These are phyloP conservation scores for Coranthus polyacanthus DNA, from an alignment of 2,797 vertebrate genomes.

Conservation along the genomic window DNA sequence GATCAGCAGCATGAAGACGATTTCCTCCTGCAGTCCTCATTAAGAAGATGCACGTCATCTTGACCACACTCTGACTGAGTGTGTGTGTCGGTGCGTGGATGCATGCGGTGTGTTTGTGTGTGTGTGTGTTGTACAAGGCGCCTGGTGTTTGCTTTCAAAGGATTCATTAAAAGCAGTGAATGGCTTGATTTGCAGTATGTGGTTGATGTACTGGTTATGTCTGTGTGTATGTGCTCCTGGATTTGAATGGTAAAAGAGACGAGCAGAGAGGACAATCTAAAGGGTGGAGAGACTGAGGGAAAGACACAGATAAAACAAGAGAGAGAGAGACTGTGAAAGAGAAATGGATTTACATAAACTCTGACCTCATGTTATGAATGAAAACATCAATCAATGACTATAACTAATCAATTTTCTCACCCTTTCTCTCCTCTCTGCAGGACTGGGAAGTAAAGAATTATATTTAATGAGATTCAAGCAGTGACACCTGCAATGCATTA, in stretches of 20 bases:
- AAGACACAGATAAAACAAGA: conserved; percentile 21
- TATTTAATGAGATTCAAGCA: conserved; percentile 72
- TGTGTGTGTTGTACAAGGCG: conserved; percentile 52
- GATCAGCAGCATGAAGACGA: conserved; percentile 56
- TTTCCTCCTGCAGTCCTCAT: conserved; percentile 56
- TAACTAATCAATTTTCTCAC: conserved; percentile 76
- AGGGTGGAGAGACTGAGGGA: conserved; percentile 24
- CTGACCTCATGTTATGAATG: conserved; percentile 75
- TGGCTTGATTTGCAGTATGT: conserved; percentile 66
- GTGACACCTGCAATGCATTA: conserved; percentile 64
- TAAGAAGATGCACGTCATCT: conserved; percentile 40
- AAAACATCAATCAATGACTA: conserved; percentile 77
- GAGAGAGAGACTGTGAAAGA: conserved; percentile 34
- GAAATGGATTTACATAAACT: conserved; percentile 72
- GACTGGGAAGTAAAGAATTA: conserved; percentile 65
- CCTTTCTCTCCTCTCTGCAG: conserved; percentile 55
- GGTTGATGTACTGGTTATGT: conserved; percentile 49
- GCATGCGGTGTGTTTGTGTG: conserved; percentile 13
- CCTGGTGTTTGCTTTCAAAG: conserved; percentile 67
- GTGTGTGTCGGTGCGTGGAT: conserved; percentile 13
- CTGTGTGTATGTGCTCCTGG: conserved; percentile 17
- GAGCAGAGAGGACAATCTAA: conserved; percentile 20
- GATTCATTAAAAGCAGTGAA: conserved; percentile 74
- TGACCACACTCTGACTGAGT: conserved; percentile 13
- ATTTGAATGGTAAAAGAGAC: conserved; percentile 47